phyloP scores from a whole-genome alignment of 2,113 vertebrate genomes.

The Hippocampus mohnikei region DNA sequence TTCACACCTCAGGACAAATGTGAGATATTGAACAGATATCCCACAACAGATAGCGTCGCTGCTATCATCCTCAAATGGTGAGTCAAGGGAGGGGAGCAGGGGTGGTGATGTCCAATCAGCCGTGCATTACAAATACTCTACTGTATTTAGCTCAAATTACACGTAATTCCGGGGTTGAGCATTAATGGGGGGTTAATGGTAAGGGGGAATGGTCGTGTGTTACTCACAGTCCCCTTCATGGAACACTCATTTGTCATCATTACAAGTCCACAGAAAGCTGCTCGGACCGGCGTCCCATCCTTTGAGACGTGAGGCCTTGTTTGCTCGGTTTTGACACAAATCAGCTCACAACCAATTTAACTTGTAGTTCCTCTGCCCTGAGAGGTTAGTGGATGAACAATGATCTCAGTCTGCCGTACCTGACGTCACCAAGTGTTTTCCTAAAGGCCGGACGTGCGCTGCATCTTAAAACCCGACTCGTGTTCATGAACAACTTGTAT shows the following conservation, averaged over 20 bases:
- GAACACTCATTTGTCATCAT: conserved; percentile 37
- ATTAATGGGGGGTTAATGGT: conserved; percentile 16
- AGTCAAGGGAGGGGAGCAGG: too few species aligned
- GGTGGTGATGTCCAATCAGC: background rate
- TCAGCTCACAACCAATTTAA: conserved; percentile 46
- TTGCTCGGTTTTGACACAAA: conserved; percentile 46
- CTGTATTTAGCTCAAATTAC: background rate
- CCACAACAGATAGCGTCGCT: too few species aligned
- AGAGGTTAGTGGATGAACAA: conserved; percentile 9
- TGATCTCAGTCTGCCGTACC: background rate
- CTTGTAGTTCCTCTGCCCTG: conserved; percentile 20
- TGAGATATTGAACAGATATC: too few species aligned
- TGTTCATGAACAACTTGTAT: too few species aligned
- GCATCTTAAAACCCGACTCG: too few species aligned
- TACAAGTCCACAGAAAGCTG: conserved; percentile 23
- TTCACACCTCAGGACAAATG: too few species aligned
- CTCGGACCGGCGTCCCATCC: conserved; percentile 10
- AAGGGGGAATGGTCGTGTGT: background rate
- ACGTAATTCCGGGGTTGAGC: background rate
- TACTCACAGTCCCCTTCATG: background rate
- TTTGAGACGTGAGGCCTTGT: conserved; percentile 32
- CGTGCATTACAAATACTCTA: background rate
- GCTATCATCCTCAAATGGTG: too few species aligned
- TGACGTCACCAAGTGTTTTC: background rate
- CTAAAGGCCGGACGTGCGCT: background rate